phyloP scores from a whole-genome alignment of 2,888 invertebrate species.

The Cheilosia urbana region DNA sequence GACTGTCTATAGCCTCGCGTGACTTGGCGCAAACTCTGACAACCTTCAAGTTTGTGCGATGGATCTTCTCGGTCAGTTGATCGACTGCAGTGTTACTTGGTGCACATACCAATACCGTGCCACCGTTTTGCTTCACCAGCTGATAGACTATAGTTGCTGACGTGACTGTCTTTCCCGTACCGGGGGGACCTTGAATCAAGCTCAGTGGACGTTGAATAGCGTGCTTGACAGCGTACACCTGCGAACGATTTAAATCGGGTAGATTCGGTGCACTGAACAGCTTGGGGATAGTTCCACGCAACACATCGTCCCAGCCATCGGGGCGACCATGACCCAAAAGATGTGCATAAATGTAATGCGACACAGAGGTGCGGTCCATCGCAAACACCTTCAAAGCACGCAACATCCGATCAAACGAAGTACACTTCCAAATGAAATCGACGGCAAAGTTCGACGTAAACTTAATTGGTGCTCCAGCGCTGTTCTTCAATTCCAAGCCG shows the following conservation, averaged over 20 bases:
- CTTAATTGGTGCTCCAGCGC: constrained; percentile 95
- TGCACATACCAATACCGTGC: constrained; percentile 98
- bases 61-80: constrained; percentile 99
- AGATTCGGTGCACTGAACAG: constrained; percentile 98
- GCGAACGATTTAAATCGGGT: constrained; percentile 98
- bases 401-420: constrained; percentile 99
- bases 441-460: constrained; percentile 98
- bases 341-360: constrained; percentile 98
- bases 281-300: constrained; percentile 94
- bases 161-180: constrained; percentile 99
- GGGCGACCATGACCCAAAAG: constrained; percentile 97
- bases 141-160: constrained; percentile 99
- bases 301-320: constrained; percentile 97
- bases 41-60: constrained; percentile 96
- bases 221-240: constrained; percentile 99
- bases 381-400: constrained; percentile 97
- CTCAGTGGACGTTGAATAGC: constrained; percentile 97
- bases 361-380: constrained; percentile 97
- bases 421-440: constrained; percentile 99
- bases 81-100: constrained; percentile 99
- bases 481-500: constrained; percentile 97
- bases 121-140: constrained; percentile 96
- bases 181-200: constrained; percentile 95
- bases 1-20: constrained; percentile 98
- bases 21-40: constrained; percentile 99